Evolutionary conservation across 2,797 vertebrate species (phyloP).

Genomic region (Prunella strophiata): DNA sequence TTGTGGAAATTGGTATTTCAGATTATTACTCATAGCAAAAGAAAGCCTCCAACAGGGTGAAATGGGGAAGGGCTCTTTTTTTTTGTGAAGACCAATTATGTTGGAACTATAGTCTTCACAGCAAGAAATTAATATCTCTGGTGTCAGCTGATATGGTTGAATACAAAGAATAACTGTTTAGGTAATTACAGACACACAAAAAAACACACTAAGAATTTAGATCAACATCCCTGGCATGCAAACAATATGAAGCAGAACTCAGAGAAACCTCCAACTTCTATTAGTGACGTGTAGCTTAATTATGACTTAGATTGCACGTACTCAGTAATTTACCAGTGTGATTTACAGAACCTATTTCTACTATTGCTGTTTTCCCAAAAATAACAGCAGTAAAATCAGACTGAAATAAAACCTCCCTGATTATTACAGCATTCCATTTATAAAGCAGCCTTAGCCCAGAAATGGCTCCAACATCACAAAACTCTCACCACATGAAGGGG

Average conservation of each 20-base stretch:
- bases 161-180: conserved; percentile 44
- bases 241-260: not conserved
- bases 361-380: conserved; percentile 8
- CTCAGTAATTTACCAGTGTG: not conserved
- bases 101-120: not conserved
- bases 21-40: not conserved
- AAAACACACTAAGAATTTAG: conserved; percentile 4
- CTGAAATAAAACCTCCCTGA: not conserved
- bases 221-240: conserved; percentile 2
- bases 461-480: not conserved
- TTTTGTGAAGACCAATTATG: not conserved
- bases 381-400: not conserved
- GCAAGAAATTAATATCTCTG: conserved; percentile 33
- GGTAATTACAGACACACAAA: not conserved
- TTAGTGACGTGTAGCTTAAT: conserved; percentile 7
- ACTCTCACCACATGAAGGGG: not conserved
- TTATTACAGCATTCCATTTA: not conserved
- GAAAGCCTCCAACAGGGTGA: not conserved
- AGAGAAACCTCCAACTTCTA: conserved; percentile 17
- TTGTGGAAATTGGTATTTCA: not conserved
- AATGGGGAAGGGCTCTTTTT: not conserved
- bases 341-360: not conserved
- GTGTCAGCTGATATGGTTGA: conserved; percentile 14
- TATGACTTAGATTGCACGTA: not conserved
- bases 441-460: not conserved